Evolutionary conservation across 2,797 vertebrate species (phyloP).

Genomic region (Chloroceryle amazona): DNA sequence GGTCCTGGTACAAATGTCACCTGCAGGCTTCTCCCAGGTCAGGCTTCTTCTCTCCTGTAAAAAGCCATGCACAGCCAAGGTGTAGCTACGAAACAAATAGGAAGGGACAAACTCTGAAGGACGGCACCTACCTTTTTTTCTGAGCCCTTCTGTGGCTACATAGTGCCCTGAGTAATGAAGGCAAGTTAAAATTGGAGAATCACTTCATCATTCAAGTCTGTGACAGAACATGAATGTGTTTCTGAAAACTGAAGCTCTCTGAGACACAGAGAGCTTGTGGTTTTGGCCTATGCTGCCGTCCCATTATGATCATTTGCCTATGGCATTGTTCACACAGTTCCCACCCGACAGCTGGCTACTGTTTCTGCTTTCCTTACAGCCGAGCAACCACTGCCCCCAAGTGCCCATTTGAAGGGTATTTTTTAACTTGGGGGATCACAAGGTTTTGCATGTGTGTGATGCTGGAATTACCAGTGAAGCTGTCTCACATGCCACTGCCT

Average conservation of each 20-base stretch:
- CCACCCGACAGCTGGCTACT: neutral
- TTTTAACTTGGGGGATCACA: neutral
- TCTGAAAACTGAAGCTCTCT: neutral
- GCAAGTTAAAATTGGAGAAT: neutral
- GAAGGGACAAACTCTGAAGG: neutral
- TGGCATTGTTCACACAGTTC: rapidly evolving
- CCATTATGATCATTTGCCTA: neutral
- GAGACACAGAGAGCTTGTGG: neutral
- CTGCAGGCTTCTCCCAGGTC: neutral
- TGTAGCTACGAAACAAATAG: neutral
- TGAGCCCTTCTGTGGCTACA: neutral
- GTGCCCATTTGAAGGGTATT: conserved; percentile 9
- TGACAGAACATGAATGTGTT: neutral
- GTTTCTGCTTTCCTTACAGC: neutral
- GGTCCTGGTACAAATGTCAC: neutral
- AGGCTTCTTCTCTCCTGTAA: neutral
- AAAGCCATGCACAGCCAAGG: neutral
- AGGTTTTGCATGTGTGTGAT: neutral
- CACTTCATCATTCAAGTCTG: neutral
- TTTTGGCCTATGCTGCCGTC: neutral
- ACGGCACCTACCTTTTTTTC: neutral
- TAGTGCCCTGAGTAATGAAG: neutral
- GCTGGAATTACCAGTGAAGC: neutral
- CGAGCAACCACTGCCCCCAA: conserved; percentile 65
- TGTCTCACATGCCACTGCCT: neutral